phyloP scores from a whole-genome alignment of 2,888 invertebrate genomes.

The Ellobium chinense region DNA sequence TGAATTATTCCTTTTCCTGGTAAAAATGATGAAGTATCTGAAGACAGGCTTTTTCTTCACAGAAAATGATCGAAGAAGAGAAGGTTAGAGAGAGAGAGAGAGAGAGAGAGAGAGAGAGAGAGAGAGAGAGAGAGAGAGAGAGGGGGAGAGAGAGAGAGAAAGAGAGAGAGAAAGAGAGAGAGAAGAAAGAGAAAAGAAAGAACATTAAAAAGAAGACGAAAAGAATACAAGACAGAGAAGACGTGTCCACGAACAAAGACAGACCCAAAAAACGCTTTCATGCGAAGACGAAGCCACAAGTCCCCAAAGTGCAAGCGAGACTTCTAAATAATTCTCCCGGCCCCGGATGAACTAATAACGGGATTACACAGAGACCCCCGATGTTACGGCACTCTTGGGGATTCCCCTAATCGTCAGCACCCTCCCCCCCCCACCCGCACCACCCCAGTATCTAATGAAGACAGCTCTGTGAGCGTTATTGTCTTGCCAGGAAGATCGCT shows the following conservation, averaged over 20 bases:
- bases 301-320: neutral
- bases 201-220: neutral
- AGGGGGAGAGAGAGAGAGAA: conserved; percentile 9
- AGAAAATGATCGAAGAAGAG: too few relatives aligned
- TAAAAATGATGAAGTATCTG: too few relatives aligned
- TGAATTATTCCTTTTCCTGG: too few relatives aligned
- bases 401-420: neutral
- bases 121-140: neutral
- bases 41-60: too few relatives aligned
- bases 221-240: neutral
- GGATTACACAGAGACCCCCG: neutral
- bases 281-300: neutral
- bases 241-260: neutral
- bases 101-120: neutral
- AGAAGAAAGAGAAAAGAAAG: neutral
- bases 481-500: too few relatives aligned
- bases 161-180: neutral
- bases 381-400: neutral
- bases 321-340: neutral
- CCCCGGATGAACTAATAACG: neutral
- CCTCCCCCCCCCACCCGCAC: too few relatives aligned
- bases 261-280: neutral
- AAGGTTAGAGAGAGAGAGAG: neutral
- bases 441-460: neutral
- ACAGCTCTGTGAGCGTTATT: neutral